Evolutionary conservation across 1,140 invertebrate species (phyloP).

Genomic region (Euwallacea similis): DNA sequence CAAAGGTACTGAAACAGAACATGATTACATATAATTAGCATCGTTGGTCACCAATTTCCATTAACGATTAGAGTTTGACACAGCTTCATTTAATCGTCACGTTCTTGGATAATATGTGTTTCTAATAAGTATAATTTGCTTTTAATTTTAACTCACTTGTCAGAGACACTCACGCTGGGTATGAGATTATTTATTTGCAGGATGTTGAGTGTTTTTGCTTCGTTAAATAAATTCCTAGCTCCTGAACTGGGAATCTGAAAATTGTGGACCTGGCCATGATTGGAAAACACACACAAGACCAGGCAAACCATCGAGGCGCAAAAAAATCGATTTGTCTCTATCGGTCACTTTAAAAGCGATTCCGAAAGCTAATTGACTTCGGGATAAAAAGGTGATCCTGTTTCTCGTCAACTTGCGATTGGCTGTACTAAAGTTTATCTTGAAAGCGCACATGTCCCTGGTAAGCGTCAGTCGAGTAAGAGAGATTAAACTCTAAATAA

Average conservation of each 20-base stretch:
- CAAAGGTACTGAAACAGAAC: not conserved
- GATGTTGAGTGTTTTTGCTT: too few species aligned
- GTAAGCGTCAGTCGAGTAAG: conserved; percentile 33
- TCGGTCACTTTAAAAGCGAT: conserved; percentile 31
- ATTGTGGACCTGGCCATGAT: not conserved
- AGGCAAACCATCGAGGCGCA: conserved; percentile 10
- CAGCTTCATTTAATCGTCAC: conserved; percentile 9
- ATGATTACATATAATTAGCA: conserved; percentile 1
- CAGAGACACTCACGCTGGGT: too few species aligned
- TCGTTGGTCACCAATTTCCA: conserved; percentile 5
- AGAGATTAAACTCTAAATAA: conserved; percentile 38
- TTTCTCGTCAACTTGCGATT: conserved; percentile 44
- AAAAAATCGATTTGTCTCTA: conserved; percentile 32
- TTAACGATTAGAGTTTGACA: conserved; percentile 7
- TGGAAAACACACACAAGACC: conserved; percentile 19
- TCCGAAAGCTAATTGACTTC: conserved; percentile 35
- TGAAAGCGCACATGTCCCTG: conserved; percentile 42
- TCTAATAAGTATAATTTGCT: conserved; percentile 2
- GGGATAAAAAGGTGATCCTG: conserved; percentile 39
- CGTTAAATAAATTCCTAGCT: too few species aligned
- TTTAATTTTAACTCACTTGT: not conserved
- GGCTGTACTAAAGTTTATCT: conserved; percentile 42
- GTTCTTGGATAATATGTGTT: conserved; percentile 7
- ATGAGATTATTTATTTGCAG: too few species aligned
- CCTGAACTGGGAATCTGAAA: too few species aligned